A percentile compares a stretch with the other conserved stretches of the same genome.
Evolutionary conservation across 2,113 vertebrate genomes (phyloP).

Genomic region (Toxostoma redivivum): DNA sequence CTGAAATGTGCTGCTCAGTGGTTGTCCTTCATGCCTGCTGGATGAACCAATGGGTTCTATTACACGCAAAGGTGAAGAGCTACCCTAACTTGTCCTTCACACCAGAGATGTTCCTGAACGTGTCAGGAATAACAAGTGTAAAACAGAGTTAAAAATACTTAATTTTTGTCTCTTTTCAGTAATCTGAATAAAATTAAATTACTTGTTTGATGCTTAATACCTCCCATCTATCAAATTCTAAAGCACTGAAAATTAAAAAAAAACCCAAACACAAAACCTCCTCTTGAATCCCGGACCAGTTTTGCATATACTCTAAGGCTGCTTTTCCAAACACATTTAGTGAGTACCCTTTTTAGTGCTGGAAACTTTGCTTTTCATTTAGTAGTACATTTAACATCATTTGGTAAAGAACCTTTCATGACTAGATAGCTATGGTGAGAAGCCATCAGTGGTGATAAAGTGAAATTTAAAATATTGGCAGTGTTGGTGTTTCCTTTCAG

Average conservation of each 20-base stretch:
- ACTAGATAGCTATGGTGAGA: neutral
- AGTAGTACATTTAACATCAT: neutral
- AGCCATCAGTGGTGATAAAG: neutral
- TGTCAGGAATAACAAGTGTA: neutral
- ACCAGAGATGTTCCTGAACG: neutral
- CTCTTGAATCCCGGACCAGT: neutral
- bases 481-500: neutral
- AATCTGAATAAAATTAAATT: neutral
- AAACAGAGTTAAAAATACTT: neutral
- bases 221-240: neutral
- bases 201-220: neutral
- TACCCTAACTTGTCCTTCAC: neutral
- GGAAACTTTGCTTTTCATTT: neutral
- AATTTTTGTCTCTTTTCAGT: neutral
- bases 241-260: neutral
- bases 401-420: neutral
- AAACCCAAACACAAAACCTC: rapidly evolving
- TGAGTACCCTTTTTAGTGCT: neutral
- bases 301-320: neutral
- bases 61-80: neutral
- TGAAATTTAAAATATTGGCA: neutral
- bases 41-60: neutral
- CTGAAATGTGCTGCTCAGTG: neutral
- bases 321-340: neutral
- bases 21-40: neutral